Conservation (phyloP, 2,797 vertebrate genomes). For the Spheniscus humboldti region DNA sequence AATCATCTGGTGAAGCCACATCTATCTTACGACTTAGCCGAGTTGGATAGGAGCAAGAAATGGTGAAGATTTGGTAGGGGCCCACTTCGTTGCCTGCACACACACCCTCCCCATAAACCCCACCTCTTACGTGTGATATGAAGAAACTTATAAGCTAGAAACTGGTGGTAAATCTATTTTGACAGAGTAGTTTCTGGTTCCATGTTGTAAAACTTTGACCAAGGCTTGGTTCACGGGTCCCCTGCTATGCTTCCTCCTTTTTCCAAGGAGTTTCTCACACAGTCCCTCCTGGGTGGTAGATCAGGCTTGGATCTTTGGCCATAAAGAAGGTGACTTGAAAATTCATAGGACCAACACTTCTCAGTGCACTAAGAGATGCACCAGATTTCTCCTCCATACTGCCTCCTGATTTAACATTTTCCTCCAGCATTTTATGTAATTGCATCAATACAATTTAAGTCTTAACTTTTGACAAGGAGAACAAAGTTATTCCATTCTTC, state of each 20-base stretch:
- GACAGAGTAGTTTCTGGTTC: neutral
- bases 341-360: neutral
- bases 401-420: neutral
- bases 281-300: neutral
- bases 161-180: neutral
- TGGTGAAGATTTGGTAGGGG: neutral
- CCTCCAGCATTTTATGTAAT: neutral
- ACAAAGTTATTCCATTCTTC: neutral
- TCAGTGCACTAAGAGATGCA: neutral
- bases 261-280: neutral
- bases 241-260: neutral
- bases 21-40: fast-evolving
- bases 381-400: neutral
- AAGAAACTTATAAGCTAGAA: neutral
- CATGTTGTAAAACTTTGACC: neutral
- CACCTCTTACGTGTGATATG: fast-evolving
- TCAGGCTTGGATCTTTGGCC: neutral
- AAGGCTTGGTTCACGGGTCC: neutral
- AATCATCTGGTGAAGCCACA: neutral
- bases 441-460: neutral
- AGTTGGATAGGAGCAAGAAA: neutral
- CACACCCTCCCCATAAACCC: fast-evolving
- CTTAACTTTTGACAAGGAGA: neutral
- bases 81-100: fast-evolving
- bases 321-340: neutral